These are phyloP conservation scores for Apaloderma vittatum DNA, from an alignment of 2,113 vertebrate genomes.

Conservation along the genomic window DNA sequence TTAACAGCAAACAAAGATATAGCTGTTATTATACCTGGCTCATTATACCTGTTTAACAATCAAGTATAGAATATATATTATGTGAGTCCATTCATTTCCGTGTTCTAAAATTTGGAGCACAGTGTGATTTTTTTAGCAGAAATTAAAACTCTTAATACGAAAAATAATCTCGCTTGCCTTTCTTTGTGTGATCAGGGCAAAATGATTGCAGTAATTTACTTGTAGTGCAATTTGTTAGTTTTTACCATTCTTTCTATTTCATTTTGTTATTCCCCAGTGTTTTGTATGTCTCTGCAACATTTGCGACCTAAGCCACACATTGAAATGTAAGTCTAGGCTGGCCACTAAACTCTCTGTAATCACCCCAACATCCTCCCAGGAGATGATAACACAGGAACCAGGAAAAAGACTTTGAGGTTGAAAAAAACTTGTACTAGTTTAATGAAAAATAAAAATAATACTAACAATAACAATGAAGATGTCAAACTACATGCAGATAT, in stretches of 20 bases:
- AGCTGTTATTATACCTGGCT: too few species aligned
- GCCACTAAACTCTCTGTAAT: too few species aligned
- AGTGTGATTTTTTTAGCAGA: background rate
- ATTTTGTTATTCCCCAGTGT: background rate
- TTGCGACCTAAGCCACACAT: background rate
- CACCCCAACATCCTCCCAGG: too few species aligned
- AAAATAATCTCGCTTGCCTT: background rate
- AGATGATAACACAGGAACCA: too few species aligned
- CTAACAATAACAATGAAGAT: too few species aligned
- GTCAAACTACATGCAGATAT: too few species aligned
- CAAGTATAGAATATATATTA: background rate
- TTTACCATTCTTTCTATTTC: background rate
- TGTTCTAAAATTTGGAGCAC: background rate
- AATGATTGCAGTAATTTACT: background rate
- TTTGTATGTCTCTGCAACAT: background rate
- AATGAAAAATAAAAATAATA: too few species aligned
- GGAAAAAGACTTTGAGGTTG: too few species aligned
- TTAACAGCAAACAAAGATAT: background rate
- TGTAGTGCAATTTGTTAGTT: background rate
- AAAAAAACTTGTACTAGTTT: too few species aligned
- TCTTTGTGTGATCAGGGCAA: background rate
- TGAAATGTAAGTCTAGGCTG: too few species aligned
- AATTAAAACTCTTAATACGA: background rate
- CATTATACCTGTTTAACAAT: too few species aligned
- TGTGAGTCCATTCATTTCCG: background rate